phyloP scores from a whole-genome alignment of 2,113 vertebrate genomes.

The Felis catus region DNA sequence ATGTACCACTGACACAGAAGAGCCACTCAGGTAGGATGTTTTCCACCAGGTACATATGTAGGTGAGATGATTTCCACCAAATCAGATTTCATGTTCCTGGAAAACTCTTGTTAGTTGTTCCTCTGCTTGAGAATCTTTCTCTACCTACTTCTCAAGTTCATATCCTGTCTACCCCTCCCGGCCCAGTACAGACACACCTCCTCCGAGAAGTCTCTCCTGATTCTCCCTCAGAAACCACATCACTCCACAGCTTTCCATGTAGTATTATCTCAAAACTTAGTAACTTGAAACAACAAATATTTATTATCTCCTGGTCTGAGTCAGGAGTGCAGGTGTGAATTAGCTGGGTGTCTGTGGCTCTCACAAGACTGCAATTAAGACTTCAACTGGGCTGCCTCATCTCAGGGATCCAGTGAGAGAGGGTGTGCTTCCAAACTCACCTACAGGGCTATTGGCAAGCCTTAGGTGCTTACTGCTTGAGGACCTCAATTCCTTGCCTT shows the following conservation, averaged over 20 bases:
- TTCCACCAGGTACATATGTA: not conserved
- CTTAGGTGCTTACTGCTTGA: no score
- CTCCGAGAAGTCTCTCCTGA: not conserved
- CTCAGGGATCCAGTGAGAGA: not conserved
- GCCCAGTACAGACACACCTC: not conserved
- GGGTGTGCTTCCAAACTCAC: not conserved
- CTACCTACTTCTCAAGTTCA: not conserved
- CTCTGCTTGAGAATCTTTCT: not conserved
- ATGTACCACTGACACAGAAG: not conserved
- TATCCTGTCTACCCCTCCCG: not conserved
- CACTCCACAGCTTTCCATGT: not conserved
- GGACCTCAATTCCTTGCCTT: not conserved
- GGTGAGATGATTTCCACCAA: not conserved
- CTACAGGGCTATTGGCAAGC: not conserved
- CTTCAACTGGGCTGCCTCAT: not conserved
- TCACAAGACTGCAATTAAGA: not conserved
- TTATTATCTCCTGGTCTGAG: not conserved
- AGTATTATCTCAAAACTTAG: not conserved
- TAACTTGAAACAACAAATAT: not conserved
- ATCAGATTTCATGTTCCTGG: not conserved
- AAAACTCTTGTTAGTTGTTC: not conserved
- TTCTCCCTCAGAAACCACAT: not conserved
- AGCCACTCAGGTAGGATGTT: not conserved
- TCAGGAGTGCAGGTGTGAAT: not conserved
- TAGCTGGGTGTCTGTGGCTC: not conserved